These are phyloP conservation scores for Ophiodon elongatus DNA, from an alignment of 2,113 vertebrate species.

Conservation along the genomic window DNA sequence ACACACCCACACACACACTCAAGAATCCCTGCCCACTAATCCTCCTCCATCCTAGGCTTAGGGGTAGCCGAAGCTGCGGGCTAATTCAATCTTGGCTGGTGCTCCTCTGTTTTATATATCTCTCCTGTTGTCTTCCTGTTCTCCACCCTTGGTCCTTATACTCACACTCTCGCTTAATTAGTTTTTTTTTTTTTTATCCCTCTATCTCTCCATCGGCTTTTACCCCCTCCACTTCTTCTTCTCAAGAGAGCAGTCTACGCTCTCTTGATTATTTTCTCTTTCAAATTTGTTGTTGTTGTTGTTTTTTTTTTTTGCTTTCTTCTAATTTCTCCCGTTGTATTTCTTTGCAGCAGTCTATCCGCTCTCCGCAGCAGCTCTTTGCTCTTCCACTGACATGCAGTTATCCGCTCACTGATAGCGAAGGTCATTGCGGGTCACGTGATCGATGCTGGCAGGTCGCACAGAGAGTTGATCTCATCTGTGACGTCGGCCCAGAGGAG, in stretches of 20 bases:
- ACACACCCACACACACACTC: slow-evolving; percentile 75
- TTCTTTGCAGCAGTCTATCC: background rate
- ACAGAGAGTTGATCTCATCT: slow-evolving; percentile 71
- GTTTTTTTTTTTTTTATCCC: slow-evolving; percentile 19
- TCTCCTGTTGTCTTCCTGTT: slow-evolving; percentile 53
- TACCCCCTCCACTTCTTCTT: background rate
- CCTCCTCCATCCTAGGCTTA: slow-evolving; percentile 78
- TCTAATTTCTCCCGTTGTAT: background rate
- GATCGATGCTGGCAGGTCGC: slow-evolving; percentile 48
- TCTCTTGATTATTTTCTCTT: background rate
- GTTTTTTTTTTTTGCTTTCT: background rate
- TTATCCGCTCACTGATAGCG: slow-evolving; percentile 76
- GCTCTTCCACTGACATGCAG: slow-evolving; percentile 47
- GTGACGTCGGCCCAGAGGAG: slow-evolving; percentile 70
- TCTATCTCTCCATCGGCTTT: slow-evolving; percentile 19
- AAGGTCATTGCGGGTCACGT: slow-evolving; percentile 75
- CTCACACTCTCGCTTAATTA: slow-evolving; percentile 57
- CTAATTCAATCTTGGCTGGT: slow-evolving; percentile 78
- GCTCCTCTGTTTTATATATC: slow-evolving; percentile 52
- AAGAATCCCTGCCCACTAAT: slow-evolving; percentile 78
- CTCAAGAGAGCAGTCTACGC: background rate
- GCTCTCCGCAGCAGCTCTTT: slow-evolving; percentile 17
- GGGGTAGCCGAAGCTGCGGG: slow-evolving; percentile 76
- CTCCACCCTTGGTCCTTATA: slow-evolving; percentile 57
- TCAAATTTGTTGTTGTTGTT: background rate